Evolutionary conservation across 2,113 vertebrate species (phyloP).

Genomic region (Rhinogobius similis): DNA sequence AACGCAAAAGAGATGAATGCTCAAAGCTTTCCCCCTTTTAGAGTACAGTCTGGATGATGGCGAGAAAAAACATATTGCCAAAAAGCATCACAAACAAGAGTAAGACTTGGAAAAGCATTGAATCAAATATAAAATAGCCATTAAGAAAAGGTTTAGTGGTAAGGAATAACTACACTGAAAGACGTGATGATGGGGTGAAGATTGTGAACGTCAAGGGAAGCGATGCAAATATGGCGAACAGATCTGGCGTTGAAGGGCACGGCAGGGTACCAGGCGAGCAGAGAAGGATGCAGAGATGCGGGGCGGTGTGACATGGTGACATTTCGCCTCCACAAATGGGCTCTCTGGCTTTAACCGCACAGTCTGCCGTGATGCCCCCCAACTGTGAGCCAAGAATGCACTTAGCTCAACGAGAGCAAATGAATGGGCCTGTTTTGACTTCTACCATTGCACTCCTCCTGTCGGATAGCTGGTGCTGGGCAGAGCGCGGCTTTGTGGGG

Average conservation of each 20-base stretch:
- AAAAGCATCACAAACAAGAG: constrained; percentile 30
- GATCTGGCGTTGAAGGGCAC: constrained; percentile 65
- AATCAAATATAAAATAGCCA: constrained; percentile 43
- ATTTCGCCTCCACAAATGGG: constrained; percentile 89
- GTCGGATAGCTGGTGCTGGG: constrained; percentile 75
- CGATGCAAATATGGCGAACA: constrained; percentile 58
- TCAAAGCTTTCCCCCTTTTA: constrained; percentile 35
- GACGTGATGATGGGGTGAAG: constrained; percentile 67
- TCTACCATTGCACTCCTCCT: constrained; percentile 82
- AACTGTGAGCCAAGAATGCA: constrained; percentile 95
- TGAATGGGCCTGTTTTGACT: constrained; percentile 89
- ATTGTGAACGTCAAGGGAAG: constrained; percentile 61
- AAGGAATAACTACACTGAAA: constrained; percentile 48
- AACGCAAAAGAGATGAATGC: constrained; percentile 36
- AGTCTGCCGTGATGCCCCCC: constrained; percentile 73
- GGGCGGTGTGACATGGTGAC: constrained; percentile 74
- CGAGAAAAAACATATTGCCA: constrained; percentile 28
- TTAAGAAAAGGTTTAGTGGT: constrained; percentile 22
- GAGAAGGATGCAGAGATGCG: constrained; percentile 69
- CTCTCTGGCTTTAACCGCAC: constrained; percentile 86
- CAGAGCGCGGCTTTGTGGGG: constrained; percentile 72
- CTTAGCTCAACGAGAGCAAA: constrained; percentile 90
- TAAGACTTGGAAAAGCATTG: constrained; percentile 35
- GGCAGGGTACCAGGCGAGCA: constrained; percentile 66
- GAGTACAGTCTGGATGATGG: constrained; percentile 42